Base-by-base conservation (phyloP, 1,140 invertebrate species). In the Zaprionus lachaisei region DNA sequence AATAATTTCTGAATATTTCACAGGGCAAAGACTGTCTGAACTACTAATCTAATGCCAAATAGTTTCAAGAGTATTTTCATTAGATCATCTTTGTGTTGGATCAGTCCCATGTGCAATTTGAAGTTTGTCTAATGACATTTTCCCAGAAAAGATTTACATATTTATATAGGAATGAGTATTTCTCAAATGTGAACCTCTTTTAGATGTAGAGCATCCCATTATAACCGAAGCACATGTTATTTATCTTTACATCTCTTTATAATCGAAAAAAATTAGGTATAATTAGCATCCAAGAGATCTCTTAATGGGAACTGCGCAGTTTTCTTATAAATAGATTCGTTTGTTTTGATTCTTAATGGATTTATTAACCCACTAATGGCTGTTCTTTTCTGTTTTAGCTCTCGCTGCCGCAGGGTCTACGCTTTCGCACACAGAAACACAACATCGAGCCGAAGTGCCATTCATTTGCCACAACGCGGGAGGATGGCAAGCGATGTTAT, bases 391-490 rank as follows among this genome's bases (percentile, higher is more conserved):
- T 17, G 7, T 17, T 47, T n/a, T 62, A 92, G 92, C 94, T 99
- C 34, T 98, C 97, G 93, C 94, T 99, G 89, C 99, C 99, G 41
- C 96, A 96, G 93, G 98, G 99, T 55, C 93, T 99, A 17, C 95
- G 96, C 81, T 99, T 99, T 94, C 95, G 97, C 62, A 99, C 98
- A 5, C 98, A 99, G 93, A 98, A 98, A 93, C 97, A 99, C 93
- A 95, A 95, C 55, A 95, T 98, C 72, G 96, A 97, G 77, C 96
- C 98, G 15, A 95, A 95, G 77, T 99, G 99, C 94, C 99, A 99
- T 93, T 98, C 98, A 56, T 99, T 99, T 94, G 95, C 99, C 9
- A 98, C 99, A 51, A 99, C 99, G 20, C 95, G 96, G 87, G 98
- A 99, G 94, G 98, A 99, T 95, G 99, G 99, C 54, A 96, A 96